A percentile compares a stretch with the other conserved stretches of the same genome.
Evolutionary conservation across 2,113 vertebrate species (phyloP).

Genomic region (Gallinago jamesoni): DNA sequence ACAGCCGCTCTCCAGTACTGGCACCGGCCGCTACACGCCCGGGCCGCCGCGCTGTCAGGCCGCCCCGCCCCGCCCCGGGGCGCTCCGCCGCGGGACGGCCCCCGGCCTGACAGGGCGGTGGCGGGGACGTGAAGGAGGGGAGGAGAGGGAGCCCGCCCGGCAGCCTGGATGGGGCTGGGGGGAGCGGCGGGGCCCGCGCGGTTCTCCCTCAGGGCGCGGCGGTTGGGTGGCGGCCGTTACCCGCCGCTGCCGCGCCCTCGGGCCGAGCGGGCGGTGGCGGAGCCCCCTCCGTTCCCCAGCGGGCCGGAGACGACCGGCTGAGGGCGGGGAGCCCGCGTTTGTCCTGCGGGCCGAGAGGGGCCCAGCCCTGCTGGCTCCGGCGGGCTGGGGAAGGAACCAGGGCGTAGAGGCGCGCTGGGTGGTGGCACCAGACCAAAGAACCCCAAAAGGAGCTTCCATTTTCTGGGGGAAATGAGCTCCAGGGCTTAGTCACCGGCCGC

Average conservation of each 20-base stretch:
- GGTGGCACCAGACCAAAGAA: too few species aligned
- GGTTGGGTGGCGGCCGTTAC: background rate
- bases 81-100: background rate
- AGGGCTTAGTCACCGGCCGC: fast-evolving
- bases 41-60: background rate
- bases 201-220: background rate
- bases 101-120: too few species aligned
- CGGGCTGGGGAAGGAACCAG: too few species aligned
- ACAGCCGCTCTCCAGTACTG: fast-evolving
- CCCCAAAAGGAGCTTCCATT: too few species aligned
- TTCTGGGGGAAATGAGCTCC: background rate
- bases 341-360: fast-evolving
- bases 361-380: background rate
- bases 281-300: fast-evolving
- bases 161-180: background rate
- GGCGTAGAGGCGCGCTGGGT: too few species aligned
- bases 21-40: background rate
- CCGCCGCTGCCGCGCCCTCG: background rate
- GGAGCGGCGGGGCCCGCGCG: background rate
- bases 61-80: too few species aligned
- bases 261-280: background rate
- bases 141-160: too few species aligned
- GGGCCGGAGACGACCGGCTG: background rate
- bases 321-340: fast-evolving
- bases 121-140: background rate